Percentiles rank a stretch among this genome's conserved stretches.
Evolutionary conservation across 2,888 invertebrate species (phyloP).

Genomic region (Cyaniris semiargus): DNA sequence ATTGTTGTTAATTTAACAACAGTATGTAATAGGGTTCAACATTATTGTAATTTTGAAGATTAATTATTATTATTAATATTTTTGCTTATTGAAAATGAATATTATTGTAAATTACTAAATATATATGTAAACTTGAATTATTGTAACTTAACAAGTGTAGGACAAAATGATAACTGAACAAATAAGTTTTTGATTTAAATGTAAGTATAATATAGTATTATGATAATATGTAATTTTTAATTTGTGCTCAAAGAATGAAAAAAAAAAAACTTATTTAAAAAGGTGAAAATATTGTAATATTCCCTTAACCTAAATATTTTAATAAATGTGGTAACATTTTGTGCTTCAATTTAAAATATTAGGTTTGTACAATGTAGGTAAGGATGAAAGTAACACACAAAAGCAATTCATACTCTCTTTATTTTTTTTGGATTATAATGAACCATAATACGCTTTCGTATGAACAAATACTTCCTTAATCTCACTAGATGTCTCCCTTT

Average conservation of each 20-base stretch:
- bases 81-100: too few species aligned
- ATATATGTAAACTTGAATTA: too few species aligned
- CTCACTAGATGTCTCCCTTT: conserved; percentile 7
- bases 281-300: too few species aligned
- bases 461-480: conserved; percentile 11
- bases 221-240: too few species aligned
- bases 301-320: neutral
- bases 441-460: conserved; percentile 10
- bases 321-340: neutral
- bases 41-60: neutral
- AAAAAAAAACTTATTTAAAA: too few species aligned
- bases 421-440: conserved; percentile 8
- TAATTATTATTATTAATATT: too few species aligned
- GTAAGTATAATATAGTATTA: too few species aligned
- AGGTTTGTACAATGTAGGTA: neutral
- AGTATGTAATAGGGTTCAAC: neutral
- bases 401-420: neutral
- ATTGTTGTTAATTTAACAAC: neutral
- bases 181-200: too few species aligned
- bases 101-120: too few species aligned
- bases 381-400: neutral
- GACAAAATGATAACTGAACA: too few species aligned
- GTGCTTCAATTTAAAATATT: neutral
- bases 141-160: too few species aligned
- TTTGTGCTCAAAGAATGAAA: too few species aligned